These are phyloP conservation scores for Gymnothorax javanicus DNA, from an alignment of 2,797 vertebrate species.

Conservation along the genomic window DNA sequence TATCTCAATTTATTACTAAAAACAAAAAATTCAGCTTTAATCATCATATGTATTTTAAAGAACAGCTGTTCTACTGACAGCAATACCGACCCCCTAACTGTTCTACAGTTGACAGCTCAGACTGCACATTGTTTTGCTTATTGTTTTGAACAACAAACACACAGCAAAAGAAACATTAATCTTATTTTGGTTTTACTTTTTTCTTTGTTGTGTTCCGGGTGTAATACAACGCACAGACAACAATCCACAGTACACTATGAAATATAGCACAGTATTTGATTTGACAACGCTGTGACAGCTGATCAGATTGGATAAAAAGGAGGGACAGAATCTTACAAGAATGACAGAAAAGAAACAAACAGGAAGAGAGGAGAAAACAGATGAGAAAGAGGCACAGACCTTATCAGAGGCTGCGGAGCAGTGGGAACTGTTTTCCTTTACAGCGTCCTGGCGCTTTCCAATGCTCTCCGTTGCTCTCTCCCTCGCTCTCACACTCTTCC, in stretches of 20 bases:
- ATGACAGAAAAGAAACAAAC: conserved; percentile 28
- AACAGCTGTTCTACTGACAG: conserved; percentile 15
- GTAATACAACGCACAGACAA: conserved; percentile 19
- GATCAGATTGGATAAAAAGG: conserved; percentile 56
- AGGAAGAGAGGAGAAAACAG: conserved; percentile 43
- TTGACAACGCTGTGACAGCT: conserved; percentile 75
- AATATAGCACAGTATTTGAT: conserved; percentile 73
- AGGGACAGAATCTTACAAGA: conserved; percentile 49
- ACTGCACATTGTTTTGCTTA: conserved; percentile 10
- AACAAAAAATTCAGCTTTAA: neutral
- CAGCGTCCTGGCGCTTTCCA: conserved; percentile 74
- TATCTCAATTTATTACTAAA: neutral
- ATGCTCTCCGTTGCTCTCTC: conserved; percentile 61
- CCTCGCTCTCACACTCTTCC: conserved; percentile 67
- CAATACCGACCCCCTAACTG: neutral
- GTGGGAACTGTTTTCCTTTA: conserved; percentile 87
- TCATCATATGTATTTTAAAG: conserved; percentile 4
- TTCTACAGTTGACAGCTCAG: conserved; percentile 24
- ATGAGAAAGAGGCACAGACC: conserved; percentile 77
- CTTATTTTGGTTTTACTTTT: conserved; percentile 27
- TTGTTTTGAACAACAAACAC: neutral
- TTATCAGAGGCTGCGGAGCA: conserved; percentile 93
- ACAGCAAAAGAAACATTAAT: conserved; percentile 27
- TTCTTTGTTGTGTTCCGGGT: conserved; percentile 22
- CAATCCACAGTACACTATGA: conserved; percentile 41